Evolutionary conservation across 2,888 invertebrate species (phyloP), one percentile per base, ranked within the genome.

Genomic region (Chelonus formosanus): DNA sequence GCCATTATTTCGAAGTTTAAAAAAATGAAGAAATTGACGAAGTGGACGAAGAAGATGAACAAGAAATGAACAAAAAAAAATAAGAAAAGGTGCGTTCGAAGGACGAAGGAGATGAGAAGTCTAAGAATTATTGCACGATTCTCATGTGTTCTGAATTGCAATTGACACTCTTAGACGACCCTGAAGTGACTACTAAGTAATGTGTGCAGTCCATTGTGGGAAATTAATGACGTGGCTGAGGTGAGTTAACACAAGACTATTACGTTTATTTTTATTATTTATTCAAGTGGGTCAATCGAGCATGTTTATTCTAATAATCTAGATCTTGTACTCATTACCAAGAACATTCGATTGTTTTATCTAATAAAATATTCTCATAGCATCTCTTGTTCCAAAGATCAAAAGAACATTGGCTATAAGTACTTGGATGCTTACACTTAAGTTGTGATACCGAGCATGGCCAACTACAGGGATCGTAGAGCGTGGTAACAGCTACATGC

Each of bases 401-500:
- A 40, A 40, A 40, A 40, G 40, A 40, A 6, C 40, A 40, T 40
- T 6, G 40, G 32, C 34, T 32, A 52, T 32, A 48, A 52, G 7
- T 20, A 32, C 52, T 5, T 6, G 8, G 52, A 32, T 52, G 52
- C 3, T 32, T 52, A 40, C 40, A 78, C 76, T 83, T 82, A 83
- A 74, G 71, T 71, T 72, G 74, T 73, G 75, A 80, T 79, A 72
- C 79, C 80, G 78, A 83, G 80, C 83, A 82, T 82, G 76, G 79
- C 83, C 78, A 82, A 82, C 80, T 82, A 81, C 77, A 76, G 76
- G 77, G 79, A 81, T 83, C 79, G 77, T 76, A 74, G 75, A 84
- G 79, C 83, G 83, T 83, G 82, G 83, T 83, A 81, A 84, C 83
- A 82, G 83, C 83, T 84, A 83, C 48, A 71, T 69, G 73, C 74